A percentile compares a stretch with the other conserved stretches of the same genome.
Conservation (phyloP, 2,113 vertebrate genomes). For the Lagopus leucura region DNA sequence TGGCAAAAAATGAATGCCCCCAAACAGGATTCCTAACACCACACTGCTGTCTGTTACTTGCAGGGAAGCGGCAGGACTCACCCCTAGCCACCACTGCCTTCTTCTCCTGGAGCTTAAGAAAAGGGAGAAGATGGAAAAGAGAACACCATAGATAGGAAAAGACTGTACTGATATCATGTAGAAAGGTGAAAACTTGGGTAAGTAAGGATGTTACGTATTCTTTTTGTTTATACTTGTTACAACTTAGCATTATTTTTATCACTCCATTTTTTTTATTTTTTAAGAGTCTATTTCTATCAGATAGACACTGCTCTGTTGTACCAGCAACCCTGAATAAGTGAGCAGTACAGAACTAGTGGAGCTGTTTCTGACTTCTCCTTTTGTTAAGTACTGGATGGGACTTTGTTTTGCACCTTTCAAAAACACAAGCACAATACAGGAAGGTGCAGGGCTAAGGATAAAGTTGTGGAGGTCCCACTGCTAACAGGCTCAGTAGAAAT, state of each 20-base stretch:
- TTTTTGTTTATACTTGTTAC: background rate
- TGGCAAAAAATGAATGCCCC: rapidly evolving
- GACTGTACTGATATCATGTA: background rate
- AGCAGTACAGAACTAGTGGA: background rate
- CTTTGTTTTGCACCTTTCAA: background rate
- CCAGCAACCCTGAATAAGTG: background rate
- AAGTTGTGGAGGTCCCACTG: background rate
- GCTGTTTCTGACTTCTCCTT: background rate
- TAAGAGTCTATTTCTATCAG: background rate
- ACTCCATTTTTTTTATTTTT: background rate
- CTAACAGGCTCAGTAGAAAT: constrained; percentile 9
- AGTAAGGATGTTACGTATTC: rapidly evolving
- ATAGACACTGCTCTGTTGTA: background rate
- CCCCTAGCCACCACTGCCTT: background rate
- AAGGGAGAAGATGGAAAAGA: background rate
- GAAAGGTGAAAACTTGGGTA: background rate
- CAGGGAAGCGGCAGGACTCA: background rate
- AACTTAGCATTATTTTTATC: no score
- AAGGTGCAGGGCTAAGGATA: background rate
- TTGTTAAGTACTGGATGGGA: background rate
- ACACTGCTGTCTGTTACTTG: rapidly evolving
- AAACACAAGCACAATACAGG: background rate
- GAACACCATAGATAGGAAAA: background rate
- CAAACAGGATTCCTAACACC: rapidly evolving
- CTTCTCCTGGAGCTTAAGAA: background rate